Conservation (phyloP, 1,140 invertebrate species). For the Temnothorax longispinosus region DNA sequence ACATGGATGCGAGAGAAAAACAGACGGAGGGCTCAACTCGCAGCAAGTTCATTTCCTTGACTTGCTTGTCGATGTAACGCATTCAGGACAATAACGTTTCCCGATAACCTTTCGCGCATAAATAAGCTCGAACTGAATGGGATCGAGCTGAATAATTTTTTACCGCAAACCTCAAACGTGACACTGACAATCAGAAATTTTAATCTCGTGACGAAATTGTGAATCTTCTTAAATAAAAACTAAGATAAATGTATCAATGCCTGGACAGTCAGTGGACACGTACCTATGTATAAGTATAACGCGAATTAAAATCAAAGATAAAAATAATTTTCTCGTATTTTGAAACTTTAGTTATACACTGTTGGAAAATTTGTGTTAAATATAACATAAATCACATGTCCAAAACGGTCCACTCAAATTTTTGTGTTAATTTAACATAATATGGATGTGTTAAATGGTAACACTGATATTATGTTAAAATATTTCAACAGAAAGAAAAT, state of each 20-base stretch:
- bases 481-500: too few species aligned
- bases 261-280: too few species aligned
- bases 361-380: too few species aligned
- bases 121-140: background rate
- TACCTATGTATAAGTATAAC: too few species aligned
- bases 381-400: too few species aligned
- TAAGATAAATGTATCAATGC: background rate
- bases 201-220: background rate
- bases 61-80: background rate
- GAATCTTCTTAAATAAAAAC: background rate
- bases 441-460: too few species aligned
- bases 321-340: too few species aligned
- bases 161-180: background rate
- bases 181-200: background rate
- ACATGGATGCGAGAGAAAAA: background rate
- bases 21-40: background rate
- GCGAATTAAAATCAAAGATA: too few species aligned
- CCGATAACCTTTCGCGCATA: background rate
- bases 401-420: too few species aligned
- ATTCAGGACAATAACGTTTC: background rate
- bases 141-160: background rate
- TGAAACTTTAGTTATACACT: too few species aligned
- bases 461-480: too few species aligned
- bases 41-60: slow-evolving; percentile 7
- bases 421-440: too few species aligned